Conservation (phyloP, 2,797 vertebrate species). For the Premnoplex brunnescens region DNA sequence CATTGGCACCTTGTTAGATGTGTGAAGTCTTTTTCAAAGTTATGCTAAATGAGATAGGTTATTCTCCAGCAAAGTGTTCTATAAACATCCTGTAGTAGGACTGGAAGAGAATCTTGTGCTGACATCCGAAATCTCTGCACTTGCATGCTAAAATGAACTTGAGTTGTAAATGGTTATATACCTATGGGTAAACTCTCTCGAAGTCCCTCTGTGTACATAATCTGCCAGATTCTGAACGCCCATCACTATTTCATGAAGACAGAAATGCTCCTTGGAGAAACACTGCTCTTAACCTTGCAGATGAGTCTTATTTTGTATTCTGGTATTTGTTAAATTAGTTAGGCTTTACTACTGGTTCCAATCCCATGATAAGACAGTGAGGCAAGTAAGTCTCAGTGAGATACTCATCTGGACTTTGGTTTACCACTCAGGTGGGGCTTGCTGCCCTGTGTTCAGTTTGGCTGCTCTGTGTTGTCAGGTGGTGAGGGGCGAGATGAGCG, state of each 20-base stretch:
- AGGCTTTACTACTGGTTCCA: neutral
- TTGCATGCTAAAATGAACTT: neutral
- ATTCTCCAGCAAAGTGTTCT: neutral
- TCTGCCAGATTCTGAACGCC: neutral
- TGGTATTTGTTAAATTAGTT: neutral
- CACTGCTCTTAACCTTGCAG: neutral
- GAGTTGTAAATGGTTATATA: neutral
- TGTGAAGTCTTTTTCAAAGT: neutral
- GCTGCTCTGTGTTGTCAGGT: neutral
- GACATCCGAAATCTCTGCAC: neutral
- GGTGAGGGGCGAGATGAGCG: neutral
- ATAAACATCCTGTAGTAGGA: neutral
- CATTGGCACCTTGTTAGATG: neutral
- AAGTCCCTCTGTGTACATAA: neutral
- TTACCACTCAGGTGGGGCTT: neutral
- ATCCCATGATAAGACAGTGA: neutral
- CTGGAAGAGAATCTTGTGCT: neutral
- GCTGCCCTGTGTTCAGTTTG: neutral
- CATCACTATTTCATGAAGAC: neutral
- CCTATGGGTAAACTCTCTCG: neutral
- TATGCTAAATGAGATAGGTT: neutral
- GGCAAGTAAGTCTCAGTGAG: neutral
- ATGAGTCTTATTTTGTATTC: neutral
- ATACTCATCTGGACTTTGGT: neutral
- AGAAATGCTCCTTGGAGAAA: neutral